Percentiles rank a stretch among this genome's conserved stretches.
These are phyloP conservation scores for Pseudopleuronectes americanus DNA, from an alignment of 2,797 vertebrate genomes.

Conservation along the genomic window DNA sequence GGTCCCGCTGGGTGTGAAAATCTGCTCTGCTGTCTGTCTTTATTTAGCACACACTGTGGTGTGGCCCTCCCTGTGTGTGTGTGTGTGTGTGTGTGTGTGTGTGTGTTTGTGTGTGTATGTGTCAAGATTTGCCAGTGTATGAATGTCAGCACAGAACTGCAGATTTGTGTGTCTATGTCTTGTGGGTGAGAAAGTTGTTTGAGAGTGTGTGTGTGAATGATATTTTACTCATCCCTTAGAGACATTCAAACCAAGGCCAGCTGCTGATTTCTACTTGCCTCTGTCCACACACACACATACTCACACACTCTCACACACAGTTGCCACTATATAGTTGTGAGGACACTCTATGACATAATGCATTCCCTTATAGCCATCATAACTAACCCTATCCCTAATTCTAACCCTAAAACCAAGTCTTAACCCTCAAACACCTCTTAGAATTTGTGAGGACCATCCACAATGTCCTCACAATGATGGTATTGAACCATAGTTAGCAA, in stretches of 20 bases:
- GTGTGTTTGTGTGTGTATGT: slow-evolving; percentile 20
- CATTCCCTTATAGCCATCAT: no score
- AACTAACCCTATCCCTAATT: no score
- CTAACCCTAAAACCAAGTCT: no score
- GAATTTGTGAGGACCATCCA: no score
- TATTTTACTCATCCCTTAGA: slow-evolving; percentile 63
- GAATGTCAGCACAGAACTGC: slow-evolving; percentile 45
- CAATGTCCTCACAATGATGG: no score
- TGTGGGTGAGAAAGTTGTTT: slow-evolving; percentile 18
- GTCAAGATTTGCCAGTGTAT: slow-evolving; percentile 39
- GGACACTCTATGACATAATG: no score
- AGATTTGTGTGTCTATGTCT: slow-evolving; percentile 11
- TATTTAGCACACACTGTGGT: slow-evolving; percentile 70
- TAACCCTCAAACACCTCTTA: no score
- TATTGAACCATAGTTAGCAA: no score
- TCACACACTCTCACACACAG: not conserved
- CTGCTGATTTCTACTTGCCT: slow-evolving; percentile 41
- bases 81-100: slow-evolving; percentile 29
- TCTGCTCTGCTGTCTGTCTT: slow-evolving; percentile 79
- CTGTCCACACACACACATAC: slow-evolving; percentile 15
- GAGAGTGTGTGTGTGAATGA: slow-evolving; percentile 32
- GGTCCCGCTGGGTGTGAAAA: slow-evolving; percentile 75
- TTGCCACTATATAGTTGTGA: no score
- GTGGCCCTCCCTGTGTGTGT: slow-evolving; percentile 39
- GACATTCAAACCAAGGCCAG: slow-evolving; percentile 67